Percentiles rank a stretch among this genome's conserved stretches.
These are phyloP conservation scores for Drosophila birchii DNA, from an alignment of 2,888 invertebrate species.

Conservation along the genomic window DNA sequence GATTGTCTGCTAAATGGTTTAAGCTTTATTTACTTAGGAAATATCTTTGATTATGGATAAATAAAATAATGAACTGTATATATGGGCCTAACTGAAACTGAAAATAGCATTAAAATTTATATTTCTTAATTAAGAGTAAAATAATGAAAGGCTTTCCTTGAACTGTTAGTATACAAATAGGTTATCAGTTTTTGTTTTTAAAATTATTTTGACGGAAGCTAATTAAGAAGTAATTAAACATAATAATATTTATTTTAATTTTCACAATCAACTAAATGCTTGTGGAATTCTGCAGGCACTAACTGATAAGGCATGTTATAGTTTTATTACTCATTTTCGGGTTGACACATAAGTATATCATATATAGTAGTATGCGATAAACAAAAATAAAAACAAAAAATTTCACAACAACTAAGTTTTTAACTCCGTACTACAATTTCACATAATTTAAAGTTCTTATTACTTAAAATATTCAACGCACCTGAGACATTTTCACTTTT, in stretches of 20 bases:
- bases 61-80: no score
- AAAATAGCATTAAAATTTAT: no score
- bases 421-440: not conserved
- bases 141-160: not conserved
- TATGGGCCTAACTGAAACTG: no score
- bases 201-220: not conserved
- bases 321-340: not conserved
- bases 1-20: not conserved
- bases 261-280: not conserved
- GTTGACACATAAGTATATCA: no score
- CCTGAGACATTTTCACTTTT: constrained; percentile 5
- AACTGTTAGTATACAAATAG: not conserved
- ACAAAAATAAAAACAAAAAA: no score
- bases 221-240: not conserved
- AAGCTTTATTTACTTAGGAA: not conserved
- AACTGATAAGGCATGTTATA: not conserved
- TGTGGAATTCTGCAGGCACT: not conserved
- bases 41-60: no score
- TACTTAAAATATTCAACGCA: not conserved
- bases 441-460: no score
- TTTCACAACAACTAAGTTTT: not conserved
- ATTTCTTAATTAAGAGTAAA: no score
- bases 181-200: not conserved
- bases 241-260: not conserved
- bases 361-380: no score